A percentile compares a stretch with the other conserved stretches of the same genome.
These are phyloP conservation scores for Alectura lathami DNA, from an alignment of 2,113 vertebrate genomes.

Conservation along the genomic window DNA sequence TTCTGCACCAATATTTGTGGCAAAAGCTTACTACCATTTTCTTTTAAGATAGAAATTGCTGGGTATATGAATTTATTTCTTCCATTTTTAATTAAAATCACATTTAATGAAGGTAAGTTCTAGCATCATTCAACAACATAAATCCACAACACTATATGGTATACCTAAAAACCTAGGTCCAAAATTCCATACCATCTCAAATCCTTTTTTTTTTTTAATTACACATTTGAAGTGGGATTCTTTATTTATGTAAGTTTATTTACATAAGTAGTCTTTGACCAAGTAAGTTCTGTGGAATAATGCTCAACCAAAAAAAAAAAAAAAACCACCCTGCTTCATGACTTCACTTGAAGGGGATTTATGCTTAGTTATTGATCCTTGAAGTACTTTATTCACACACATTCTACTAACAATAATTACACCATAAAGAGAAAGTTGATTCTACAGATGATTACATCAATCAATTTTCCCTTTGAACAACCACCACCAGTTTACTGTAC, in stretches of 20 bases:
- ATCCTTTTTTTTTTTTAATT: not conserved
- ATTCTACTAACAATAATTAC: not conserved
- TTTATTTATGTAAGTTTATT: not conserved
- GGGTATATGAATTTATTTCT: not conserved
- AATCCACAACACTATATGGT: not conserved
- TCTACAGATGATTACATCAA: not conserved
- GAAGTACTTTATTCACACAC: not conserved
- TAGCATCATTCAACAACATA: not conserved
- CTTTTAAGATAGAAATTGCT: not conserved
- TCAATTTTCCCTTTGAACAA: not conserved
- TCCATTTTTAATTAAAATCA: not conserved
- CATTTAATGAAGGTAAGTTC: not conserved
- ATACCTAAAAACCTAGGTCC: fast-evolving
- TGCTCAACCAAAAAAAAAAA: not conserved
- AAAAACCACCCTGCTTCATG: too few relatives aligned
- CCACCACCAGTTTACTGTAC: constrained; percentile 66
- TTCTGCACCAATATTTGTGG: not conserved
- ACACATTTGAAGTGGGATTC: not conserved
- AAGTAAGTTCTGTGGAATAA: not conserved
- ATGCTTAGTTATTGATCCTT: not conserved
- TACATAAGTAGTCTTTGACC: not conserved
- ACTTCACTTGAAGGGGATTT: not conserved
- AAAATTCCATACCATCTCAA: not conserved
- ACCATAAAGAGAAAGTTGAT: not conserved
- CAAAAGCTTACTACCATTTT: not conserved